Percentiles rank a stretch among this genome's conserved stretches.
Conservation (phyloP, 1,140 invertebrate genomes). For the Rhagoletis zephyria region DNA sequence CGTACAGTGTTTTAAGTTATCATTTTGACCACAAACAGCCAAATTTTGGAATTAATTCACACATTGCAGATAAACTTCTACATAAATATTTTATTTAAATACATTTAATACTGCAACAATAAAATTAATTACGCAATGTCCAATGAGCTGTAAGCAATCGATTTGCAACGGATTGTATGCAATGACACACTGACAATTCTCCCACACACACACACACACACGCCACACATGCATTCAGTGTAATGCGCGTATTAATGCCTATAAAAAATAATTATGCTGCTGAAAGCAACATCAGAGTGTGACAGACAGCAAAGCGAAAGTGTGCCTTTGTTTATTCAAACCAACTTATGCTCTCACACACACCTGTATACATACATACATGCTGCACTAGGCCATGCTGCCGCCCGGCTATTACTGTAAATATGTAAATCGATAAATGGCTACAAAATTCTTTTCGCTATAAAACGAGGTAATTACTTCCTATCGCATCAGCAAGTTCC, state of each 20-base stretch:
- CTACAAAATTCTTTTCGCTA: conserved; percentile 5
- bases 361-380: not conserved
- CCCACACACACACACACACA: not conserved
- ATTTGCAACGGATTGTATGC: not conserved
- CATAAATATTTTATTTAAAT: conserved; percentile 18
- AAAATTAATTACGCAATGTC: not conserved
- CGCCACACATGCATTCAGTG: not conserved
- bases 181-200: not conserved
- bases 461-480: conserved; percentile 38
- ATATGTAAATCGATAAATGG: conserved; percentile 28
- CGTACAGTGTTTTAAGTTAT: no score
- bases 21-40: no score
- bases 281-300: conserved; percentile 36
- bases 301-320: conserved; percentile 48
- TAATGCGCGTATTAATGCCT: not conserved
- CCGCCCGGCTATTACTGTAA: not conserved
- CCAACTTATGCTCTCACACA: not conserved
- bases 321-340: not conserved
- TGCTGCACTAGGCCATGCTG: not conserved
- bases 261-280: conserved; percentile 18
- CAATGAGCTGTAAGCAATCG: not conserved
- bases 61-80: no score
- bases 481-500: conserved; percentile 2
- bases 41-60: no score
- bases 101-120: not conserved